A percentile compares a stretch with the other conserved stretches of the same genome.
phyloP scores from a whole-genome alignment of 1,140 invertebrate species.

The Coenobita brevimanus region DNA sequence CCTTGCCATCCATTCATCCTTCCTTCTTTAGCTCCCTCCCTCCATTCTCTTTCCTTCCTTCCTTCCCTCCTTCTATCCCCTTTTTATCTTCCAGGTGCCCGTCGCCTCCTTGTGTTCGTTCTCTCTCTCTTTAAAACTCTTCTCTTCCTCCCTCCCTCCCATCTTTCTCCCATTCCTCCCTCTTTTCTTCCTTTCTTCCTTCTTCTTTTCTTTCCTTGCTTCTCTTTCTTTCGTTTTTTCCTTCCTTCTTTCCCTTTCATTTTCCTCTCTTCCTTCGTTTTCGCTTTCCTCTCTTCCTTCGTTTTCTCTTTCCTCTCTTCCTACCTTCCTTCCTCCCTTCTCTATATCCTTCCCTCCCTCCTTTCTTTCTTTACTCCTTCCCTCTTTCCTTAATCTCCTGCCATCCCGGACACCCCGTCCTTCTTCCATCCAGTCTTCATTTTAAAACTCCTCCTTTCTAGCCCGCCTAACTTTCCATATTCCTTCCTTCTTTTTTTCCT shows the following conservation, averaged over 20 bases:
- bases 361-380: not conserved
- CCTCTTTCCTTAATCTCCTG: not conserved
- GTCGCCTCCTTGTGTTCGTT: not conserved
- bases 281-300: conserved; percentile 8
- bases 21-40: not conserved
- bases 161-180: not conserved
- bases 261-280: not conserved
- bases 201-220: not conserved
- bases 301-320: not conserved
- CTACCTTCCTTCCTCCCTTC: not conserved
- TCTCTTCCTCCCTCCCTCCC: not conserved
- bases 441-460: not conserved
- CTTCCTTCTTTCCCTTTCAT: not conserved
- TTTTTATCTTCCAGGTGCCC: not conserved
- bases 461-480: not conserved
- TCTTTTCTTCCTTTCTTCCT: not conserved
- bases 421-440: not conserved
- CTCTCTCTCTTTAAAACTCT: not conserved
- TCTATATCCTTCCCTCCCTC: not conserved
- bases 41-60: not conserved
- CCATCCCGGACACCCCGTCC: no score
- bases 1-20: not conserved
- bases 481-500: not conserved
- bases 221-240: not conserved
- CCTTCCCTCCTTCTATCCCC: not conserved